Evolutionary conservation across 2,888 invertebrate species (phyloP), one percentile per base, ranked within the genome.

Genomic region (Hesperia comma): DNA sequence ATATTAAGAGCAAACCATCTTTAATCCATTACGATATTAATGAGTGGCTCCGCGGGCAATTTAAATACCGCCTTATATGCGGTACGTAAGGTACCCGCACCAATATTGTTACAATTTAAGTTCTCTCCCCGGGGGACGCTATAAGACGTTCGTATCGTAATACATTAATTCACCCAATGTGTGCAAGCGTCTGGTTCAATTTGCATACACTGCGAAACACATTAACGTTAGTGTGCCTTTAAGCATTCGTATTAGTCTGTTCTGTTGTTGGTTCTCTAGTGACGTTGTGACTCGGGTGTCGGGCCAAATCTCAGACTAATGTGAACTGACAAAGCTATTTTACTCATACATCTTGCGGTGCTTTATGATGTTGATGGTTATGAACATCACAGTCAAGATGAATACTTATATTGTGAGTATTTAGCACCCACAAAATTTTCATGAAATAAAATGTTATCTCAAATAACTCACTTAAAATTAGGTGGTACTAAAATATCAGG

Each of bases 141-240:
- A 72, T 74, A 73, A 75, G 82, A 79, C 73, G 74, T 76, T 74
- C 72, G 76, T 79, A 78, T 74, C 72, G 76, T 79, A 78, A 83
- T 77, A 81, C 86, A 84, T 86, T 85, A 86, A 87, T 86, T 86
- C 81, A 82, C 79, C 79, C 82, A 81, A 79, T 86, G 84, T 86
- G 88, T 86, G 85, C 80, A 82, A 83, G 78, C 81, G 84, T 85
- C 82, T 83, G 73, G 78, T 80, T 77, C 80, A 82, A 88, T 88
- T 88, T 88, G 82, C 87, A 88, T 88, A 84, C 77, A 78, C 78
- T 77, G 77, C 73, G 78, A 75, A 78, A 80, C 77, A 75, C 82
- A 81, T 78, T 78, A 77, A 75, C 73, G 79, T 77, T 79, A 73
- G 37, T 76, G 75, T 76, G 76, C 68, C 74, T 75, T 74, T 83